Percentiles rank a stretch among this genome's conserved stretches.
Evolutionary conservation across 1,140 invertebrate species (phyloP).

Genomic region (Pachyrhynchus sulphureomaculatus): DNA sequence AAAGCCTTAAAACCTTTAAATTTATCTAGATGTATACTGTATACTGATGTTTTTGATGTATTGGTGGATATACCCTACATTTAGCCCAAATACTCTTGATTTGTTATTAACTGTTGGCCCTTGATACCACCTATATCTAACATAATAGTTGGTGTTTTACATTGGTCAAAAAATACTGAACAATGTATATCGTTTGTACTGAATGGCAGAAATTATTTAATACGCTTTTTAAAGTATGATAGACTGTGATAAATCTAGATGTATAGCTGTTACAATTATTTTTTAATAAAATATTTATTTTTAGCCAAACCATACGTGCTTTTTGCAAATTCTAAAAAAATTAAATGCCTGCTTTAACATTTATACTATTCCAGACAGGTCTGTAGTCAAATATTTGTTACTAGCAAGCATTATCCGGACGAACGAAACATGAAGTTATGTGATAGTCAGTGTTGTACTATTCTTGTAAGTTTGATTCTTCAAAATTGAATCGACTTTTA

Average conservation of each 20-base stretch:
- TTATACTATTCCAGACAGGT: neutral
- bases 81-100: no score
- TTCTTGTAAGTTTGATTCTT: no score
- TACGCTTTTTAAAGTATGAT: slow-evolving; percentile 24
- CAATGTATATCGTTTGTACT: neutral
- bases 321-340: slow-evolving; percentile 13
- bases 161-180: neutral
- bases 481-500: no score
- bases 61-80: no score
- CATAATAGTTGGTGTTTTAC: neutral
- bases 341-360: neutral
- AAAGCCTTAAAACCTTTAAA: no score
- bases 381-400: neutral
- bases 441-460: no score
- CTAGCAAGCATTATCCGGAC: neutral
- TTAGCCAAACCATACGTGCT: slow-evolving; percentile 10
- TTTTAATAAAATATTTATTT: slow-evolving; percentile 10
- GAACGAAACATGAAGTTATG: neutral
- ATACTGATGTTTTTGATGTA: no score
- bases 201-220: slow-evolving; percentile 18
- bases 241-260: slow-evolving; percentile 20
- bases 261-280: slow-evolving; percentile 12
- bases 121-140: neutral
- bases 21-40: no score
- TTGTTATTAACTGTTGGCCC: no score